Evolutionary conservation across 37 sponge, comb jelly and placozoan genomes (phyloP).

Genomic region (Tethya wilhelma): DNA sequence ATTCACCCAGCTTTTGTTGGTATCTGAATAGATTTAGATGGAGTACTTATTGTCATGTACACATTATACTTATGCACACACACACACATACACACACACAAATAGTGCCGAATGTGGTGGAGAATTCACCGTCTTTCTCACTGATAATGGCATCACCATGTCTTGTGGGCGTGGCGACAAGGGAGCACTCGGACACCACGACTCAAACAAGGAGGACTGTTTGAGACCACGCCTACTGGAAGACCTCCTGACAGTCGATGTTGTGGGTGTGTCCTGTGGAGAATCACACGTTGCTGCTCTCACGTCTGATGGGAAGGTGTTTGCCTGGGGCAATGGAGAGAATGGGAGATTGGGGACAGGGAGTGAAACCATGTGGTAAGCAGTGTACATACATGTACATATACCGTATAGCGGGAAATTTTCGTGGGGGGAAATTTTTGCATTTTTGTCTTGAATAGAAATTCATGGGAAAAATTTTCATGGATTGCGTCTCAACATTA

Average conservation of each 20-base stretch:
- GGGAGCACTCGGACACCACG: conserved; percentile 80
- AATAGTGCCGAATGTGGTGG: conserved; percentile 93
- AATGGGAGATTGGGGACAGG: conserved; percentile 89
- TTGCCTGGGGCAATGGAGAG: conserved; percentile 84
- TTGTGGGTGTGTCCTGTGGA: conserved; percentile 83
- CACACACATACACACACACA: too few relatives aligned
- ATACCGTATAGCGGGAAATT: too few relatives aligned
- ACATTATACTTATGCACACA: too few relatives aligned
- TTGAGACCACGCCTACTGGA: conserved; percentile 79
- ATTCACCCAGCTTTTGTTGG: too few relatives aligned
- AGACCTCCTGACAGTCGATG: conserved; percentile 44
- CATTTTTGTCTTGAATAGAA: too few relatives aligned
- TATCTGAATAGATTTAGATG: too few relatives aligned
- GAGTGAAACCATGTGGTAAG: conserved; percentile 66
- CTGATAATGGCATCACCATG: conserved; percentile 92
- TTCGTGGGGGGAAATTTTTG: too few relatives aligned
- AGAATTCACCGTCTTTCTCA: conserved; percentile 88
- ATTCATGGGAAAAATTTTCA: too few relatives aligned
- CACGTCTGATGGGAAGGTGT: conserved; percentile 76
- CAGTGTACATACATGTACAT: too few relatives aligned
- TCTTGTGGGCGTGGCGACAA: conserved; percentile 82
- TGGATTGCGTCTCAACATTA: too few relatives aligned
- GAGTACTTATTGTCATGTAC: too few relatives aligned
- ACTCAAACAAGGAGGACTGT: conserved; percentile 44
- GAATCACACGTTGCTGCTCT: conserved; percentile 81